These are phyloP conservation scores for Tympanoctomys barrerae DNA, from an alignment of 2,797 vertebrate genomes.

Conservation along the genomic window DNA sequence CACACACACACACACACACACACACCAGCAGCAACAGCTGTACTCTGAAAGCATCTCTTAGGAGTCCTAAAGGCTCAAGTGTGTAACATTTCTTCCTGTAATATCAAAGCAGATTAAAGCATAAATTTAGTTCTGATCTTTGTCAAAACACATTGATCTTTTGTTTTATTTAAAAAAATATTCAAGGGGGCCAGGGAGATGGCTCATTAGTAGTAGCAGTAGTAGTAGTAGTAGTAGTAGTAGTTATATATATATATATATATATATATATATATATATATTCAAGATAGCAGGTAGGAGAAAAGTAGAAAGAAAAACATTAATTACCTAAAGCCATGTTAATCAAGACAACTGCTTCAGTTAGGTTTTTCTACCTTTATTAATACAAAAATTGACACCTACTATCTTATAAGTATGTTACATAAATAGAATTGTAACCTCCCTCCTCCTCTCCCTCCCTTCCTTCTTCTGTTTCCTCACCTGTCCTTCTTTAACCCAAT, in stretches of 20 bases:
- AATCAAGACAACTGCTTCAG: background rate
- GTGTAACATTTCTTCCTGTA: slow-evolving; percentile 19
- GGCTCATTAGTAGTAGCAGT: too few relatives aligned
- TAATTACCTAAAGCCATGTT: slow-evolving; percentile 14
- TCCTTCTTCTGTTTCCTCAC: background rate
- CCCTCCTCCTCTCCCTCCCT: background rate
- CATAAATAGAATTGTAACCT: background rate
- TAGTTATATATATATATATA: too few relatives aligned
- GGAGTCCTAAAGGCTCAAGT: background rate
- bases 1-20: background rate
- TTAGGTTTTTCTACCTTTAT: slow-evolving; percentile 27
- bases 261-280: too few relatives aligned
- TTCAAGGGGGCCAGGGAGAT: background rate
- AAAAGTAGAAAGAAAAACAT: slow-evolving; percentile 11
- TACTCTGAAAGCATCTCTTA: background rate
- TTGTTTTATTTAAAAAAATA: background rate
- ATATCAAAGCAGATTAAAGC: background rate
- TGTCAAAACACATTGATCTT: slow-evolving; percentile 4
- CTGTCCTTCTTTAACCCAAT: background rate
- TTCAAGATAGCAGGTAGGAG: background rate
- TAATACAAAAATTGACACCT: slow-evolving; percentile 16
- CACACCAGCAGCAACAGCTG: background rate
- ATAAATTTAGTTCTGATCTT: background rate
- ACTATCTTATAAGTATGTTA: background rate
- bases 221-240: too few relatives aligned